phyloP scores from a whole-genome alignment of 2,113 vertebrate species.

The Saguinus midas region DNA sequence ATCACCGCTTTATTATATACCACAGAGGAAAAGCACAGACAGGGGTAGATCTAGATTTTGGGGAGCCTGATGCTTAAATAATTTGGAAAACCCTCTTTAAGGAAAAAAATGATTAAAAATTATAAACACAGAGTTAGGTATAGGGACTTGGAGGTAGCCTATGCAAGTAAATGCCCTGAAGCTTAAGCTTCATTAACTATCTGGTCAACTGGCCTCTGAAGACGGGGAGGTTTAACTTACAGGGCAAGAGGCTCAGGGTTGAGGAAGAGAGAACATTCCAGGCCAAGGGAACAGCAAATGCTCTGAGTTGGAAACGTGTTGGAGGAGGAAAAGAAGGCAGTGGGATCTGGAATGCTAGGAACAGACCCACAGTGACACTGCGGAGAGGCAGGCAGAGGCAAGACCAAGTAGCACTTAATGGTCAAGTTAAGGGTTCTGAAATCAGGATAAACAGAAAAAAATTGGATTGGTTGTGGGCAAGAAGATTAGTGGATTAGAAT shows the following conservation, averaged over 20 bases:
- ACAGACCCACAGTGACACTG: background rate
- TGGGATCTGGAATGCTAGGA: background rate
- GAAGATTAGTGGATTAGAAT: background rate
- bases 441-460: background rate
- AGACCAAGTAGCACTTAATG: accelerated
- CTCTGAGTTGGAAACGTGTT: background rate
- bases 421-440: background rate
- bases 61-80: background rate
- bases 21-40: background rate
- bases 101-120: background rate
- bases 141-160: background rate
- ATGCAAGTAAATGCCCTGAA: background rate
- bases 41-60: background rate
- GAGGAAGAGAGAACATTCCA: background rate
- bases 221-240: background rate
- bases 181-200: background rate
- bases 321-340: background rate
- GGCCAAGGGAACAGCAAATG: background rate
- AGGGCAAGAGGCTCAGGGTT: too few relatives aligned
- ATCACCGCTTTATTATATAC: background rate
- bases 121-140: background rate
- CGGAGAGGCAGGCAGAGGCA: background rate
- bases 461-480: background rate
- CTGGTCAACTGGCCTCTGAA: background rate
- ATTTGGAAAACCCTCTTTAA: background rate